Base-by-base conservation (phyloP, 2,888 invertebrate genomes). In the Kryphioiulus occultus region DNA sequence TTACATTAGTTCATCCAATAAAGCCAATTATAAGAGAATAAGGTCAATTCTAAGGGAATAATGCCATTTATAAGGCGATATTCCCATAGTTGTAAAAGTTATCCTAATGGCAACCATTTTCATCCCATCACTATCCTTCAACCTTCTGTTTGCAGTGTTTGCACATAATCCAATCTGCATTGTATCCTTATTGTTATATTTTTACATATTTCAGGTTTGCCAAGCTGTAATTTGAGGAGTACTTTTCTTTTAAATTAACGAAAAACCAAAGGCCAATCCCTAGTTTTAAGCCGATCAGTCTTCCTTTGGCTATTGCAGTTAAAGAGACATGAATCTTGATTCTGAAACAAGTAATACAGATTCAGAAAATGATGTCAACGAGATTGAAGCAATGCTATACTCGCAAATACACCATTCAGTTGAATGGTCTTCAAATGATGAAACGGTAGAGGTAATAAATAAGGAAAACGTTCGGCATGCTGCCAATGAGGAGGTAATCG, bases 371-470 rank as follows among this genome's bases (percentile, higher is more conserved):
- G 47, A 35, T 19, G 53, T 44, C 19, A 53, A 47, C 12, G 86
- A 47, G 26, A 86, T 86, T 30, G 86, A 86, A 53, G 86, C 32
- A 53, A 53, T 42, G 44, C 53, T 86, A n/a, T 86, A 86, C 26
- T 86, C 86, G 1, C 86, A 86, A 53, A 19, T 86, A 10, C 53
- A 86, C 30, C 86, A 86, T 86, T 78, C 30, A 1, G 30, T 30
- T 30, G 12, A 30, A 30, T 30, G 12, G 12, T 30, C 30, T 30
- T 78, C 15, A 0, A 15, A 30, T 30, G 30, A 78, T 17, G 30
- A 78, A 17, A 59, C 22, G 22, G 7, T 22, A 22, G 0, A 22
- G 5, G 10, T 22, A 30, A 26, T 30, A 78, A 78, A 78, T 78
- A 78, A 78, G 26, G 78, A 78, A 30, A 78, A 78, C 30, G 15